phyloP scores from a whole-genome alignment of 2,888 invertebrate species.

The Patella pellucida region DNA sequence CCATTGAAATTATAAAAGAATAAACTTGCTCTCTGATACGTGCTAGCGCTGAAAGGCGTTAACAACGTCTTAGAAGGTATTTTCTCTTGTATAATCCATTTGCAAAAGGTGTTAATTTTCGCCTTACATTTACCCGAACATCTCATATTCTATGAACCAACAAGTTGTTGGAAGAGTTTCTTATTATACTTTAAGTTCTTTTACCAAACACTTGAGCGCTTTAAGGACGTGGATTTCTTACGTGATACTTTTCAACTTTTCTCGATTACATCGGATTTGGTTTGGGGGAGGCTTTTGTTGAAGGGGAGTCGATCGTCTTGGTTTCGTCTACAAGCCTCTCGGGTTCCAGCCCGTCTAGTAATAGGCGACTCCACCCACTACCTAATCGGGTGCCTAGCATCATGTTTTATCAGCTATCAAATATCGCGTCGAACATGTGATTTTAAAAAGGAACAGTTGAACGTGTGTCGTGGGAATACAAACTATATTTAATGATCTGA shows the following conservation, averaged over 20 bases:
- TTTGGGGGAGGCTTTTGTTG: slow-evolving; percentile 20
- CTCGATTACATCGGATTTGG: slow-evolving; percentile 22
- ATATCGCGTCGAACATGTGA: slow-evolving; percentile 21
- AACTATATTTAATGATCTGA: slow-evolving; percentile 19
- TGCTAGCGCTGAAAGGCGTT: slow-evolving; percentile 31
- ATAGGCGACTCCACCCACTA: slow-evolving; percentile 22
- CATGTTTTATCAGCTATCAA: slow-evolving; percentile 11
- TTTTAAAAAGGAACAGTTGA: slow-evolving; percentile 12
- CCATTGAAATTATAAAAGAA: neutral
- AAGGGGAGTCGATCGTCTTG: slow-evolving; percentile 17
- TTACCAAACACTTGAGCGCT: slow-evolving; percentile 17
- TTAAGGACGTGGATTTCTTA: slow-evolving; percentile 19
- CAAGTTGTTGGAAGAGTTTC: neutral
- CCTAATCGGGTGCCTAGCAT: slow-evolving; percentile 10
- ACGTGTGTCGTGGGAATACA: slow-evolving; percentile 20
- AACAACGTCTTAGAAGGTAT: slow-evolving; percentile 35
- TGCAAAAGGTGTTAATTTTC: slow-evolving; percentile 38
- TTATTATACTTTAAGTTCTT: slow-evolving; percentile 9
- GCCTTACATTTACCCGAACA: slow-evolving; percentile 15
- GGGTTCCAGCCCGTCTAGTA: slow-evolving; percentile 8
- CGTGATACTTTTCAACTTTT: slow-evolving; percentile 18
- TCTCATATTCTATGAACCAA: neutral
- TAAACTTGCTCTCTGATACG: slow-evolving; percentile 15
- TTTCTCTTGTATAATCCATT: slow-evolving; percentile 47
- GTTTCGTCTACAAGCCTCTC: slow-evolving; percentile 17